Conservation (phyloP, 2,888 invertebrate species). For the Sinohyriopsis cumingii region DNA sequence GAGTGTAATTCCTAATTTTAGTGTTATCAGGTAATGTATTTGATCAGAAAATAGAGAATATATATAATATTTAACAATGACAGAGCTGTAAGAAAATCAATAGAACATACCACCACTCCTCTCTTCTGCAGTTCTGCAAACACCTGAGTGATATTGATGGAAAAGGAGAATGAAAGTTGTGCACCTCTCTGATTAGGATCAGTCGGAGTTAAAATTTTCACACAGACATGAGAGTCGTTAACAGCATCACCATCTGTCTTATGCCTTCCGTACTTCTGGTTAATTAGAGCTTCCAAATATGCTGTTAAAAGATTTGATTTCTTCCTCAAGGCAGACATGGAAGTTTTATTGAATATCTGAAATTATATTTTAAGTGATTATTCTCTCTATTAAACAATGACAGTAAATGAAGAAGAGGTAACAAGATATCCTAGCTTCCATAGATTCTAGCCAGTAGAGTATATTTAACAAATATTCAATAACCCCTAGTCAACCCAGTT, state of each 20-base stretch:
- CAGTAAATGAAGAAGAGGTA: neutral
- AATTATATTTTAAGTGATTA: conserved; percentile 3
- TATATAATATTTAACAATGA: too few species aligned
- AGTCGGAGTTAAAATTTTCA: conserved; percentile 74
- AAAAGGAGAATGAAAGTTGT: conserved; percentile 75
- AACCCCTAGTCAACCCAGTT: too few species aligned
- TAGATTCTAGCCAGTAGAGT: too few species aligned
- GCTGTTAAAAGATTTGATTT: conserved; percentile 76
- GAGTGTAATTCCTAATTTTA: too few species aligned
- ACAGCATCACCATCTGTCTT: conserved; percentile 7
- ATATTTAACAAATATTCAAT: too few species aligned
- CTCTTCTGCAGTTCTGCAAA: conserved; percentile 72
- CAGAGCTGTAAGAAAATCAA: too few species aligned
- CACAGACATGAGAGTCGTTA: conserved; percentile 38
- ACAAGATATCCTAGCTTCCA: too few species aligned
- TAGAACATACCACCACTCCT: conserved; percentile 74
- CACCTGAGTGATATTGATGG: conserved; percentile 70
- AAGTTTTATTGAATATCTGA: conserved; percentile 74
- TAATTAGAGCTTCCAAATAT: conserved; percentile 74
- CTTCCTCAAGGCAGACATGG: conserved; percentile 69
- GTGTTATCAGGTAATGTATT: too few species aligned
- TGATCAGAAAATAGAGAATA: too few species aligned
- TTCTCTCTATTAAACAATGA: neutral
- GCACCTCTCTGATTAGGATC: conserved; percentile 74
- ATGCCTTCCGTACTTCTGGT: conserved; percentile 50